A percentile compares a stretch with the other conserved stretches of the same genome.
These are phyloP conservation scores for Erethizon dorsatum DNA, from an alignment of 2,797 vertebrate species.

Conservation along the genomic window DNA sequence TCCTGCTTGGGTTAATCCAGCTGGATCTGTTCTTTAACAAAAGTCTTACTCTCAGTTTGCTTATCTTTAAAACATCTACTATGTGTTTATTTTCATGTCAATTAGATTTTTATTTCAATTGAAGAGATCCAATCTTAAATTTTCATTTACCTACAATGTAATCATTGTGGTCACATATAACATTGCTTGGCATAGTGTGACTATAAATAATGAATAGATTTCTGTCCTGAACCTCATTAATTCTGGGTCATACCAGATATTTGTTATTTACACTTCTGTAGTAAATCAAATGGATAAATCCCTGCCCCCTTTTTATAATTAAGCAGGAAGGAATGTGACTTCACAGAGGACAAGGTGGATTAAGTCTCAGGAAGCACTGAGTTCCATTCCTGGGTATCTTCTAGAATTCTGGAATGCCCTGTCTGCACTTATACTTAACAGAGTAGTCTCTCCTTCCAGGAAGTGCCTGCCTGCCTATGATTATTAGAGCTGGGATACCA, in stretches of 20 bases:
- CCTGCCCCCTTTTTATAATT: not conserved
- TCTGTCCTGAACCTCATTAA: not conserved
- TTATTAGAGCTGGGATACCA: not conserved
- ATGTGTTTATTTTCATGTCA: not conserved
- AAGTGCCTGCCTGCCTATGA: not conserved
- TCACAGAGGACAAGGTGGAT: not conserved
- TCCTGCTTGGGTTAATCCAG: slow-evolving; percentile 68
- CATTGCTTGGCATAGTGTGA: not conserved
- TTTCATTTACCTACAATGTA: not conserved
- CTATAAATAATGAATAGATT: not conserved
- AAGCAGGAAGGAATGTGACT: slow-evolving; percentile 38
- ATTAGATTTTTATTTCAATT: slow-evolving; percentile 3
- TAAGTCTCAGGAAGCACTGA: slow-evolving; percentile 28
- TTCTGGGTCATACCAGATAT: not conserved
- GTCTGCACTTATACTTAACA: not conserved
- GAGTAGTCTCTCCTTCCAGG: slow-evolving; percentile 11
- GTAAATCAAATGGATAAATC: not conserved
- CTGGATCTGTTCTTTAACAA: not conserved
- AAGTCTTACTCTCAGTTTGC: slow-evolving; percentile 41
- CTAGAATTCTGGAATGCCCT: slow-evolving; percentile 21
- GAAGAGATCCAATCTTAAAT: not conserved
- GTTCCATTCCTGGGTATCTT: not conserved
- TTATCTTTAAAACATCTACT: not conserved
- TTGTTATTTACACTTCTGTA: not conserved
- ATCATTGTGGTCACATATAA: not conserved